Conservation (phyloP, 1,140 invertebrate species). For the Tetragonula clypearis region DNA sequence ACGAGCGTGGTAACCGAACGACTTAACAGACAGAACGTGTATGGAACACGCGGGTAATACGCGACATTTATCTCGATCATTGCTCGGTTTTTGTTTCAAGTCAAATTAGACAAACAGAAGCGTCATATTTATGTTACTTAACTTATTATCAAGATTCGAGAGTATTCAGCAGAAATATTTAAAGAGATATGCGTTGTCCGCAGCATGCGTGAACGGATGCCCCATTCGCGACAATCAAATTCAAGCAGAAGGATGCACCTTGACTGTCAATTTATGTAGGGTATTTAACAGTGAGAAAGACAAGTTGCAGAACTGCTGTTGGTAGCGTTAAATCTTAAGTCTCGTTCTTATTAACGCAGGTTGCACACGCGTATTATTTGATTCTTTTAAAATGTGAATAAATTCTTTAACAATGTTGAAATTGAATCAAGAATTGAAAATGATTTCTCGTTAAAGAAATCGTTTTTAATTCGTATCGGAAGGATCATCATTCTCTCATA, state of each 20-base stretch:
- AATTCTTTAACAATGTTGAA: no score
- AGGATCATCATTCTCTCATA: no score
- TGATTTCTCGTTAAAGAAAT: no score
- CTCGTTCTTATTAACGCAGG: neutral
- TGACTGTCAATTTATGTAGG: constrained; percentile 26
- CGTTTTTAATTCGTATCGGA: no score
- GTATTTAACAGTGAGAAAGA: constrained; percentile 1
- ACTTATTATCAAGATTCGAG: neutral
- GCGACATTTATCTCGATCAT: constrained; percentile 17
- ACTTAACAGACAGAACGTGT: neutral
- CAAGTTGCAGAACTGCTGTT: neutral
- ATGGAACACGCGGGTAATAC: constrained; percentile 1
- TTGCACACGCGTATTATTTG: neutral
- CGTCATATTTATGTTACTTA: neutral
- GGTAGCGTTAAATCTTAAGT: neutral
- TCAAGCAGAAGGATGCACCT: constrained; percentile 32
- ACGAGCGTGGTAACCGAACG: constrained; percentile 12
- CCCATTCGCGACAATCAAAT: constrained; percentile 25
- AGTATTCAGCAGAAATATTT: neutral
- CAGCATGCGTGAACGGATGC: neutral
- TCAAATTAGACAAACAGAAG: neutral
- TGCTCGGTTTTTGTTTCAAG: neutral
- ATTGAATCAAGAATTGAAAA: no score
- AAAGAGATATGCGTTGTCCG: constrained; percentile 14
- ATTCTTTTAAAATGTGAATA: no score